Conservation (phyloP, 2,113 vertebrate genomes). For the Engraulis encrasicolus region DNA sequence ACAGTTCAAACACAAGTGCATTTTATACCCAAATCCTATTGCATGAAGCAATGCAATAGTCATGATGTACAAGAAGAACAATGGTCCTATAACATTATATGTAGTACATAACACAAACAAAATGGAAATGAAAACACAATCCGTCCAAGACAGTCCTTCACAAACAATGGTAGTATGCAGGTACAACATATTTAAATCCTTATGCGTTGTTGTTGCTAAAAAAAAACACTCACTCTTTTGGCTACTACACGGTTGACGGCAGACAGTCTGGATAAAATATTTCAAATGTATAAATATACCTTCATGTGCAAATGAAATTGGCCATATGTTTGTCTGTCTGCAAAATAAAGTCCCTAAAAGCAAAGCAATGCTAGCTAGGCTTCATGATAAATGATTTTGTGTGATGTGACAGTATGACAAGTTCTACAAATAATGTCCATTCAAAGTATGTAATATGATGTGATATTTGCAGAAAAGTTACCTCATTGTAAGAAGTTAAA, state of each 20-base stretch:
- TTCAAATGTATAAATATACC: slow-evolving; percentile 78
- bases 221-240: slow-evolving; percentile 64
- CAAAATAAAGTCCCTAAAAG: slow-evolving; percentile 75
- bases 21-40: slow-evolving; percentile 86
- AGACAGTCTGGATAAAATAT: slow-evolving; percentile 75
- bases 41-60: slow-evolving; percentile 84
- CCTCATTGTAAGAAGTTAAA: neutral
- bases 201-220: slow-evolving; percentile 72
- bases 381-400: neutral
- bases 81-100: slow-evolving; percentile 69
- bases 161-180: slow-evolving; percentile 70
- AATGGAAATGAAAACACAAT: slow-evolving; percentile 52
- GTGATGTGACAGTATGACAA: neutral
- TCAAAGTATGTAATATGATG: neutral
- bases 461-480: neutral
- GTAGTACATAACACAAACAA: slow-evolving; percentile 69
- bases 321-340: slow-evolving; percentile 63
- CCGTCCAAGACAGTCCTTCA: slow-evolving; percentile 67
- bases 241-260: slow-evolving; percentile 71
- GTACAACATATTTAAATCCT: slow-evolving; percentile 67
- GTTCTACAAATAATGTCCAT: neutral
- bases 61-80: slow-evolving; percentile 78
- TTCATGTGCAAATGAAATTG: slow-evolving; percentile 80
- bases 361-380: slow-evolving; percentile 58
- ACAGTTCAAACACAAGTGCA: slow-evolving; percentile 84